These are phyloP conservation scores for Yasuhikotakia modesta DNA, from an alignment of 2,797 vertebrate species.

Conservation along the genomic window DNA sequence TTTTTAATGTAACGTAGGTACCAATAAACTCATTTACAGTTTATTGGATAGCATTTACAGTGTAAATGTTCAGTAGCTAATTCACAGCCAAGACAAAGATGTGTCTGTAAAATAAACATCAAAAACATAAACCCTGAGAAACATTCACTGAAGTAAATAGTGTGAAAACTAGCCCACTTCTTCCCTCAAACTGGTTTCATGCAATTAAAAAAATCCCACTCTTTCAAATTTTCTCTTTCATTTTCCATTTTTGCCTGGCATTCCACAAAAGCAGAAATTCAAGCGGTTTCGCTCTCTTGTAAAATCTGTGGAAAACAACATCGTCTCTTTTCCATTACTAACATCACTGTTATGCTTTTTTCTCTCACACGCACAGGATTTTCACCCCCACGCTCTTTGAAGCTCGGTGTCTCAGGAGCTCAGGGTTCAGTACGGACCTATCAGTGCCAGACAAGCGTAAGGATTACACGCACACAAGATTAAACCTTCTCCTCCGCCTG, in stretches of 20 bases:
- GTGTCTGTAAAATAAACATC: no score
- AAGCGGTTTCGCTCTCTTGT: conserved; percentile 18
- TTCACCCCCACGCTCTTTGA: conserved; percentile 62
- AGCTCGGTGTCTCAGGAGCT: conserved; percentile 61
- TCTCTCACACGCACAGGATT: conserved; percentile 42
- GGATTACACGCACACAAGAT: conserved; percentile 78
- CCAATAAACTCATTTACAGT: no score
- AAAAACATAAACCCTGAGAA: no score
- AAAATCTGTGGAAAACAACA: conserved; percentile 3
- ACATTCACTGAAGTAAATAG: no score
- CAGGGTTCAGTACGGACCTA: conserved; percentile 69
- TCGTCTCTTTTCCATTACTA: conserved; percentile 27
- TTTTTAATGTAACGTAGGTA: no score
- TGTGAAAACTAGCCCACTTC: no score
- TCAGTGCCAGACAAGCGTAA: conserved; percentile 70
- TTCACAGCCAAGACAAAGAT: no score
- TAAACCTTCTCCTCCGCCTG: conserved; percentile 72
- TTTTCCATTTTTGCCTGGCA: conserved; percentile 27
- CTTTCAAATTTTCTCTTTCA: conserved; percentile 21
- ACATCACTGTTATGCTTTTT: conserved; percentile 9
- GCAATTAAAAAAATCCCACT: conserved; percentile 27
- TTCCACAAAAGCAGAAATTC: conserved; percentile 12
- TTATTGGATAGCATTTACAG: no score
- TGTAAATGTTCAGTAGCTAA: no score
- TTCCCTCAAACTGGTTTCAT: no score